Evolutionary conservation across 1,140 invertebrate genomes (phyloP).

Genomic region (Scaptodrosophila lebanonensis): DNA sequence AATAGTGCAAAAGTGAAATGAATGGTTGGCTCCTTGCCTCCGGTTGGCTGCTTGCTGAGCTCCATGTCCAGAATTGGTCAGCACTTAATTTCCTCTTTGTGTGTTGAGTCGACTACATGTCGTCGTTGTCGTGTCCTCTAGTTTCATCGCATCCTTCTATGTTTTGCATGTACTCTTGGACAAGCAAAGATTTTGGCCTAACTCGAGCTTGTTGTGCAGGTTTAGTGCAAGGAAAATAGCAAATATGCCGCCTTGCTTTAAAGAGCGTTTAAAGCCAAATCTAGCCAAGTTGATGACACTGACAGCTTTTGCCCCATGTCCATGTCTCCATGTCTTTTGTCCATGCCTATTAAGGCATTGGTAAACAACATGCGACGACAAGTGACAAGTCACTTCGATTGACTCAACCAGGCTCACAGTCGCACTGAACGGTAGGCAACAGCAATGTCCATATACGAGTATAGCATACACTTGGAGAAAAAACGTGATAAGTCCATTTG

Average conservation of each 20-base stretch:
- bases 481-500: too few relatives aligned
- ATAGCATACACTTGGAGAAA: too few relatives aligned
- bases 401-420: background rate
- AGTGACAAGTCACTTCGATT: conserved; percentile 14
- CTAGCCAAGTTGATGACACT: too few relatives aligned
- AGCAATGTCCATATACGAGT: too few relatives aligned
- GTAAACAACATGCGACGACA: conserved; percentile 7
- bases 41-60: too few relatives aligned
- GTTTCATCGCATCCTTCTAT: too few relatives aligned
- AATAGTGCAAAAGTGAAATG: conserved; percentile 54
- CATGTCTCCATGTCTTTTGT: conserved; percentile 5
- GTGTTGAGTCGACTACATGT: conserved; percentile 8
- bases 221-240: too few relatives aligned
- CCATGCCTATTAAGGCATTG: conserved; percentile 1
- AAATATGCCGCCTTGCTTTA: too few relatives aligned
- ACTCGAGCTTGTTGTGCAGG: too few relatives aligned
- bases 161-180: conserved; percentile 29
- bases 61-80: conserved; percentile 49
- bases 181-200: conserved; percentile 10
- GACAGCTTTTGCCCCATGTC: conserved; percentile 1
- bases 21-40: conserved; percentile 25
- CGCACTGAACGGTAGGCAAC: background rate
- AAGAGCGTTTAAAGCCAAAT: too few relatives aligned
- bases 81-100: conserved; percentile 58
- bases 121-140: too few relatives aligned